Conservation (phyloP, 2,888 invertebrate genomes). For the Lasius platythorax region DNA sequence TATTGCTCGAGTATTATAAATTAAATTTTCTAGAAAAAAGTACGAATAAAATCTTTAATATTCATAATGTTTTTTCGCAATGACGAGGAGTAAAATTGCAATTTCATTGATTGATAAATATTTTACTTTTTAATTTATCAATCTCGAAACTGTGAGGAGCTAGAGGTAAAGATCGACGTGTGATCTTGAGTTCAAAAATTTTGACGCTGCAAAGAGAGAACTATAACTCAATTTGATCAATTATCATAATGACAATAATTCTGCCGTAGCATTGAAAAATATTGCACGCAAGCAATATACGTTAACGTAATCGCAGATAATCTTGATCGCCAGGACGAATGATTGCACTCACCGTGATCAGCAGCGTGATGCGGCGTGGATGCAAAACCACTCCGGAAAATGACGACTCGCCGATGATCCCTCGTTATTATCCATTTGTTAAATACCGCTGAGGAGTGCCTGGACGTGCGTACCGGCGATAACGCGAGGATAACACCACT, state of each 20-base stretch:
- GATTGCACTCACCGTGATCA: slow-evolving; percentile 66
- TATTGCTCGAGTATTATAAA: background rate
- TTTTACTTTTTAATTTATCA: background rate
- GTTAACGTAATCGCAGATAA: slow-evolving; percentile 7
- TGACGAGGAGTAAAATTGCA: background rate
- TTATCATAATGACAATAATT: background rate
- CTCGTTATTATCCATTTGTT: slow-evolving; percentile 72
- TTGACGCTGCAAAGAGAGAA: background rate
- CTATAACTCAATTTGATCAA: background rate
- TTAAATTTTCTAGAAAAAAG: background rate
- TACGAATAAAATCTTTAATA: background rate
- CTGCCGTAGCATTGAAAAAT: background rate
- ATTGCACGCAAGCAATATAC: background rate
- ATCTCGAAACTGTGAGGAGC: background rate
- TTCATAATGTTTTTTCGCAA: background rate
- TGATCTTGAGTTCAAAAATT: background rate
- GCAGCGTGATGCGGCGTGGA: slow-evolving; percentile 48
- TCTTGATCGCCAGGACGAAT: background rate
- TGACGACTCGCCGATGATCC: slow-evolving; percentile 49
- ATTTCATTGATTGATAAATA: background rate
- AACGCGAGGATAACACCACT: slow-evolving; percentile 74
- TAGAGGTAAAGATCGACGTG: background rate
- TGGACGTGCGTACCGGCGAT: slow-evolving; percentile 67
- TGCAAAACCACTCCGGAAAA: slow-evolving; percentile 56
- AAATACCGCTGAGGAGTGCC: slow-evolving; percentile 57